Evolutionary conservation across 2,888 invertebrate species (phyloP).

Genomic region (Clanis bilineata): DNA sequence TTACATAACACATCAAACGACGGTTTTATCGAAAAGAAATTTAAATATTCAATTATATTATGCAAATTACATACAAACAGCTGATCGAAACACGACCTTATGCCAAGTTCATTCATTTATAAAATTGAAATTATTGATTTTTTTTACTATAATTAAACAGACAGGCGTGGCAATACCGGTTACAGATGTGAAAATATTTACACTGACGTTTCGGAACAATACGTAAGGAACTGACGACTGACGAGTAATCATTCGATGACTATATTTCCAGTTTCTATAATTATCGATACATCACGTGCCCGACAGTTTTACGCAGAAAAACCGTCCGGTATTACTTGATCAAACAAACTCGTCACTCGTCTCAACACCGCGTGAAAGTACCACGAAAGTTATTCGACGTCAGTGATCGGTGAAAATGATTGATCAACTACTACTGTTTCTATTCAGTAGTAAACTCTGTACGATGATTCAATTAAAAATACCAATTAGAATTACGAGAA

Average conservation of each 20-base stretch:
- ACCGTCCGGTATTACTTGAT: constrained; percentile 40
- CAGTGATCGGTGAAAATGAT: constrained; percentile 50
- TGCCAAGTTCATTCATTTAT: constrained; percentile 12
- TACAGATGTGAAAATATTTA: constrained; percentile 22
- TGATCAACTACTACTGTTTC: constrained; percentile 50
- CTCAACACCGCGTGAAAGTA: constrained; percentile 53
- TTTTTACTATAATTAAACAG: constrained; percentile 3
- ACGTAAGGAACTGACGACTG: too few species aligned
- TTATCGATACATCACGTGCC: constrained; percentile 40
- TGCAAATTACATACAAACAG: constrained; percentile 15
- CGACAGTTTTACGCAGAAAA: constrained; percentile 34
- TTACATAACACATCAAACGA: not conserved
- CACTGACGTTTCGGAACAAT: constrained; percentile 29
- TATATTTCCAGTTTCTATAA: constrained; percentile 42
- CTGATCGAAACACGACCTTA: constrained; percentile 6
- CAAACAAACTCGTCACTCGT: constrained; percentile 53
- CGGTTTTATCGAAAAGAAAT: not conserved
- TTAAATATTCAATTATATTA: constrained; percentile 14
- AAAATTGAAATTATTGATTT: constrained; percentile 14
- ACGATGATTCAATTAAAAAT: constrained; percentile 45
- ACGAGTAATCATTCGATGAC: constrained; percentile 30
- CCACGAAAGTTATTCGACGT: constrained; percentile 45
- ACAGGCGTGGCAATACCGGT: constrained; percentile 3
- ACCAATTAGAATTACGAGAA: constrained; percentile 35
- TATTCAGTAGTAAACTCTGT: constrained; percentile 35